Conservation (phyloP, 2,888 invertebrate genomes). For the Drosophila conformis region DNA sequence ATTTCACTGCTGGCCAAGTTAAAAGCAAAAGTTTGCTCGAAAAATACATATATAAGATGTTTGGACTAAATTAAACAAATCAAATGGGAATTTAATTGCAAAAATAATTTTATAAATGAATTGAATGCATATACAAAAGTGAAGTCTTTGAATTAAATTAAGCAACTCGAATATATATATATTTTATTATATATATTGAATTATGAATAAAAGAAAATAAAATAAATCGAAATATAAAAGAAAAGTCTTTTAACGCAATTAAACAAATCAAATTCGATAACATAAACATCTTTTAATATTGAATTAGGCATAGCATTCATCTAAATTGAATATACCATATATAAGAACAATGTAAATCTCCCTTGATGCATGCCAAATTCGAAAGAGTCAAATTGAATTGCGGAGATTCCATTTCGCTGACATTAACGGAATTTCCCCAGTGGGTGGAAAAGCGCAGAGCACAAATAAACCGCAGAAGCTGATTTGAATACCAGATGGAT, state of each 20-base stretch:
- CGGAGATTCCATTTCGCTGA: conserved; percentile 19
- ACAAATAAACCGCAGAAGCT: conserved; percentile 9
- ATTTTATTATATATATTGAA: background rate
- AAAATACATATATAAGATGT: background rate
- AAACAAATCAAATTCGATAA: background rate
- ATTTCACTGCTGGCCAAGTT: conserved; percentile 17
- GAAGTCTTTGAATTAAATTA: background rate
- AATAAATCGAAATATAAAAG: background rate
- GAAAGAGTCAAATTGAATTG: conserved; percentile 26
- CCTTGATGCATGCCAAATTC: conserved; percentile 6
- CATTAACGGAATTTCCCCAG: conserved; percentile 37
- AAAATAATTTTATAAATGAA: background rate
- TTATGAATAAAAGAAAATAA: background rate
- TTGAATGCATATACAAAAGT: background rate
- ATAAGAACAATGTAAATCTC: background rate
- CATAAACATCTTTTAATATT: background rate
- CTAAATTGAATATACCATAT: background rate
- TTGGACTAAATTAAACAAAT: background rate
- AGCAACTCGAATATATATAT: background rate
- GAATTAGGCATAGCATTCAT: too few species aligned
- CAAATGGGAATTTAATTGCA: background rate
- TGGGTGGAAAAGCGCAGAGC: conserved; percentile 3
- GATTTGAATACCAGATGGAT: conserved; percentile 39
- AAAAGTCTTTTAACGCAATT: too few species aligned
- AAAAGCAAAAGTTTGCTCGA: conserved; percentile 31